Conservation (phyloP, 2,113 vertebrate species). For the Eonycteris spelaea region DNA sequence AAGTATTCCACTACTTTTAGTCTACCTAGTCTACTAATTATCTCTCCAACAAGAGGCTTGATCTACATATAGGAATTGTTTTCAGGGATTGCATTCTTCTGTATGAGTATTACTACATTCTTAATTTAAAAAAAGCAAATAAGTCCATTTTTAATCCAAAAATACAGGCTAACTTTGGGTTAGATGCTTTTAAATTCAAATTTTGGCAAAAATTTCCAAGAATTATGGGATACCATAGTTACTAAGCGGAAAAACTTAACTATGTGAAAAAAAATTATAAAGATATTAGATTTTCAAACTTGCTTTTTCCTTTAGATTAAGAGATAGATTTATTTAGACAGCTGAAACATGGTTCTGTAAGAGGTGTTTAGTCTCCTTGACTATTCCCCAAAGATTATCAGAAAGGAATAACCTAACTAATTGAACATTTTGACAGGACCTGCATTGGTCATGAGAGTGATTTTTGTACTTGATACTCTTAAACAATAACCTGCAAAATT, state of each 20-base stretch:
- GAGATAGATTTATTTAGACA: constrained; percentile 56
- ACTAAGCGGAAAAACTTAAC: constrained; percentile 12
- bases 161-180: neutral
- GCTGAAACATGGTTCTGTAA: neutral
- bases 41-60: neutral
- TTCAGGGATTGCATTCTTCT: neutral
- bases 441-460: neutral
- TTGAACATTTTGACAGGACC: neutral
- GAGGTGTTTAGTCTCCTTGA: constrained; percentile 23
- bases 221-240: neutral
- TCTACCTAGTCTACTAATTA: neutral
- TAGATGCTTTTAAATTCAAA: neutral
- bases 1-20: neutral
- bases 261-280: neutral
- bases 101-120: neutral
- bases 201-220: constrained; percentile 1
- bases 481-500: neutral
- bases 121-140: constrained; percentile 19
- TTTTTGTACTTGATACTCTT: constrained; percentile 22
- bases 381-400: constrained; percentile 12
- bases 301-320: constrained; percentile 43
- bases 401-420: constrained; percentile 18
- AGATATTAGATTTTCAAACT: constrained; percentile 38
- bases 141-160: neutral
- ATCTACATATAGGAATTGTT: neutral